Evolutionary conservation across 2,113 vertebrate species (phyloP), one percentile per base, ranked within the genome.

Genomic region (Salvator merianae): DNA sequence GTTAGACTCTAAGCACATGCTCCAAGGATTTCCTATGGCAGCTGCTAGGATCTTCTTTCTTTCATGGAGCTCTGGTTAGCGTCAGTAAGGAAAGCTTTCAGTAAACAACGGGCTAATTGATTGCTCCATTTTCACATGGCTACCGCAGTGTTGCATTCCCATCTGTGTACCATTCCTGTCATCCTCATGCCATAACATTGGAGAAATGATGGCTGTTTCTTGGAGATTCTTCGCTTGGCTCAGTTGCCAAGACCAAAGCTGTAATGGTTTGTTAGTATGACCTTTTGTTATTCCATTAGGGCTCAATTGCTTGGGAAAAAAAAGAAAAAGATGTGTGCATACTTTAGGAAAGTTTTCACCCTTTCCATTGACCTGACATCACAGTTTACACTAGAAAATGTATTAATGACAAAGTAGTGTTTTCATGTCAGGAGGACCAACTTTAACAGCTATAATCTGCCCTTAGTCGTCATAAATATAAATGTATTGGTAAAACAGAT

Each of bases 211-310:
- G 95, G 93, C 91, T 90, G 93, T 95, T 95, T 96, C 95, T 97
- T 93, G 92, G 95, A 96, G 96, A 96, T 96, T 97, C 95, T 95
- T 95, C 94, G 95, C 93, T 91, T 91, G 93, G 96, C 92, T 87
- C 90, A 88, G 92, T 94, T 96, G 97, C 97, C 97, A 97, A 96
- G 94, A 94, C 90, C 91, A 94, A 96, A 96, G 94, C 97, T 96
- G 95, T 96, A 98, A 98, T 97, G 97, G 97, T 98, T 99, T 99
- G 98, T 98, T 98, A 98, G 97, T 94, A 95, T 97, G 97, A 98
- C 97, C 96, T 98, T 79, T 96, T 97, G 97, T 96, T 96, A 97
- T 98, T 98, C 97, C 97, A 98, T 98, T 97, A 97, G 97, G 40
- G 96, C 96, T 97, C 96, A 95, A 96, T 96, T 94, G 95, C 95